These are phyloP conservation scores for Apocheima hispidaria DNA, from an alignment of 2,888 invertebrate genomes.

Conservation along the genomic window DNA sequence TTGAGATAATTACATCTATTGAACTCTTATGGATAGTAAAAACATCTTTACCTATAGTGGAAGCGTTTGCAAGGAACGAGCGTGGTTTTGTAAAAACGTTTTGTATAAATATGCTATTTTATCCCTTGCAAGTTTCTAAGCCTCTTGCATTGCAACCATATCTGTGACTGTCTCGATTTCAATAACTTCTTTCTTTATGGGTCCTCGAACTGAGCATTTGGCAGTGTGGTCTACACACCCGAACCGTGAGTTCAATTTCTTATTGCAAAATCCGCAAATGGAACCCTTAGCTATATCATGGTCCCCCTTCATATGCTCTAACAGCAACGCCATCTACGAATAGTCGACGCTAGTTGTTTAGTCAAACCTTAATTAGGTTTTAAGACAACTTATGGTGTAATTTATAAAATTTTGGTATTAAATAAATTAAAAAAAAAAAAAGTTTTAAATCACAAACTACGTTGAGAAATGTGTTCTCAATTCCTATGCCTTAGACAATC, in stretches of 20 bases:
- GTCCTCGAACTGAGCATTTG: constrained; percentile 51
- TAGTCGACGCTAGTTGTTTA: too few species aligned
- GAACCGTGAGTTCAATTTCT: constrained; percentile 63
- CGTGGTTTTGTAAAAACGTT: constrained; percentile 73
- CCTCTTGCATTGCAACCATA: constrained; percentile 47
- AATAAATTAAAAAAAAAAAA: too few species aligned
- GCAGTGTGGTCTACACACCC: constrained; percentile 67
- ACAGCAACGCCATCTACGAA: constrained; percentile 56
- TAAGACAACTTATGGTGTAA: too few species aligned
- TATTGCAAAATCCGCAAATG: constrained; percentile 67
- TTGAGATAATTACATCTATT: constrained; percentile 64
- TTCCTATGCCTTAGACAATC: constrained; percentile 62
- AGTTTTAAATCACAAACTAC: constrained; percentile 68
- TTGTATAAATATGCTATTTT: constrained; percentile 68
- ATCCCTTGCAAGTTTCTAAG: neutral
- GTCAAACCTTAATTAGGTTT: too few species aligned
- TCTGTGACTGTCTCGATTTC: constrained; percentile 51
- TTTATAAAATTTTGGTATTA: too few species aligned
- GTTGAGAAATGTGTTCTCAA: constrained; percentile 63
- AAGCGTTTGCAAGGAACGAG: constrained; percentile 74
- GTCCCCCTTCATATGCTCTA: constrained; percentile 68
- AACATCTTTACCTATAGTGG: constrained; percentile 71
- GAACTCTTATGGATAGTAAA: constrained; percentile 74
- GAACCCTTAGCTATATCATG: constrained; percentile 55
- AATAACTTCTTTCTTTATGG: constrained; percentile 1